phyloP scores from a whole-genome alignment of 2,888 invertebrate species.

The Bruchidius siliquastri region DNA sequence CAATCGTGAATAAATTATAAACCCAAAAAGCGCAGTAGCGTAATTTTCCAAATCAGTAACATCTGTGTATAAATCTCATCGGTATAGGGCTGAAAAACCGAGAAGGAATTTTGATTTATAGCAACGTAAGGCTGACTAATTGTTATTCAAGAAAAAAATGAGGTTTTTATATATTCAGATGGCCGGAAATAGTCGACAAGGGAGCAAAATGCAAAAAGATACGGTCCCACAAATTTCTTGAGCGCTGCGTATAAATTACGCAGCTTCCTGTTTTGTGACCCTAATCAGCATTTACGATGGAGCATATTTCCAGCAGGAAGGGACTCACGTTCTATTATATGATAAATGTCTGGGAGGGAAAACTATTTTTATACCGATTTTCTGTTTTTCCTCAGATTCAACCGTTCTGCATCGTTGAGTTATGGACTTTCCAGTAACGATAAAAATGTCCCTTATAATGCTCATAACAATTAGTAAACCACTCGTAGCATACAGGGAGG shows the following conservation, averaged over 20 bases:
- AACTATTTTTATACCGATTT: not conserved
- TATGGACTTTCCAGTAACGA: not conserved
- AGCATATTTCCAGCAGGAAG: constrained; percentile 21
- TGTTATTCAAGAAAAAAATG: constrained; percentile 15
- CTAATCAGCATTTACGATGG: constrained; percentile 22
- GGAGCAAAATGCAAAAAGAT: constrained; percentile 18
- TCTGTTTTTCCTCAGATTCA: not conserved
- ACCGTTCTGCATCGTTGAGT: not conserved
- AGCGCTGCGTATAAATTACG: constrained; percentile 20
- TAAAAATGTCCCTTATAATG: not conserved
- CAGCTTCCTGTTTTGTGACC: constrained; percentile 21
- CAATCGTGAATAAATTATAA: no score
- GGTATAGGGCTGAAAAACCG: not conserved
- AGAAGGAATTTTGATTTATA: not conserved
- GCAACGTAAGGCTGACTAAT: constrained; percentile 10
- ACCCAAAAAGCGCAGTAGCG: no score
- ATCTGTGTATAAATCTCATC: not conserved
- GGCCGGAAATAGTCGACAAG: constrained; percentile 15
- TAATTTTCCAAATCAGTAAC: not conserved
- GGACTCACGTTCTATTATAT: constrained; percentile 13
- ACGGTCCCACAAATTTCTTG: constrained; percentile 19
- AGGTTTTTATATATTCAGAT: constrained; percentile 14
- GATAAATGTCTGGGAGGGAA: constrained; percentile 5
- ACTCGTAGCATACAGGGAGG: not conserved
- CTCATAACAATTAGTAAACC: not conserved